Conservation (phyloP, 2,797 vertebrate species). For the Prunella strophiata region DNA sequence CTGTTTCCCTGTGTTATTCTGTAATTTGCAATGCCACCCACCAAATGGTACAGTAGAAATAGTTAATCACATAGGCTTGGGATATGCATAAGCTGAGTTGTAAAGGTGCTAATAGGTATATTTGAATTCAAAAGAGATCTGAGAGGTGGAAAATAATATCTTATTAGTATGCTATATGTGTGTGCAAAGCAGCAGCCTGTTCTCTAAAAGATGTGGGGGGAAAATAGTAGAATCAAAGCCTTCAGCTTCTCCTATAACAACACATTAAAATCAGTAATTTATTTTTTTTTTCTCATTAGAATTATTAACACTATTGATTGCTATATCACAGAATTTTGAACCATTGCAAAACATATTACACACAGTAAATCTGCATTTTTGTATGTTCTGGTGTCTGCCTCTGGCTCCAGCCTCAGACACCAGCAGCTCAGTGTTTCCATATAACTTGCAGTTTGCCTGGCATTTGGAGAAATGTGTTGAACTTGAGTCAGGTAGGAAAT, state of each 20-base stretch:
- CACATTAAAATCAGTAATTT: background rate
- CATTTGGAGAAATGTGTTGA: background rate
- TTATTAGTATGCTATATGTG: constrained; percentile 53
- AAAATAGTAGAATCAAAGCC: constrained; percentile 27
- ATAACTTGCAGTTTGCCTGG: background rate
- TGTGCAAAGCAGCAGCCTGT: constrained; percentile 22
- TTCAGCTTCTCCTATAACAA: background rate
- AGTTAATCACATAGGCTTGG: constrained; percentile 14
- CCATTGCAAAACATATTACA: background rate
- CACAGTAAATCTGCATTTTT: background rate
- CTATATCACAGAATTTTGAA: background rate
- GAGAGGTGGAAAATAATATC: constrained; percentile 37
- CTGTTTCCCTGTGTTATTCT: background rate
- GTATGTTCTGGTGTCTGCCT: background rate
- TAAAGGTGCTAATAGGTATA: constrained; percentile 55
- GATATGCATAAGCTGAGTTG: constrained; percentile 14
- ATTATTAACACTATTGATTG: constrained; percentile 5
- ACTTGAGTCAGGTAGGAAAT: background rate
- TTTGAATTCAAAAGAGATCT: constrained; percentile 51
- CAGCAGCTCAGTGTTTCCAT: background rate
- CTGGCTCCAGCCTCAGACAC: background rate
- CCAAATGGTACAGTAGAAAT: constrained; percentile 22
- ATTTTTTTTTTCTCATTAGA: background rate
- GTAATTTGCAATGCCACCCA: constrained; percentile 26
- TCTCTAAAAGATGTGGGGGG: constrained; percentile 7